Conservation (phyloP, 2,888 invertebrate species). For the Hyppa rectilinea region DNA sequence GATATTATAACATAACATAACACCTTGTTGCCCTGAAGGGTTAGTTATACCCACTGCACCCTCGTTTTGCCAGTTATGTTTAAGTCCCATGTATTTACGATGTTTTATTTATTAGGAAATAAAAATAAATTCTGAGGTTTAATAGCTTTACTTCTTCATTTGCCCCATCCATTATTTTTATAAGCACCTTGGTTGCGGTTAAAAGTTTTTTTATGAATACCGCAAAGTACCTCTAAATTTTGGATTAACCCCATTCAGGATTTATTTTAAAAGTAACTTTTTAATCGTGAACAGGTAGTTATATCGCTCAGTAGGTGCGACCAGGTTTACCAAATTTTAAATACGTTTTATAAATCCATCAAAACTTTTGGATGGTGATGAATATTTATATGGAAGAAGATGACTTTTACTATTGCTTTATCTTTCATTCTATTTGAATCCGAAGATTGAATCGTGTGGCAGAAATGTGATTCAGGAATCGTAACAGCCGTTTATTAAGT, state of each 20-base stretch:
- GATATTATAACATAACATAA: too few species aligned
- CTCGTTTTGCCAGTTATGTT: too few species aligned
- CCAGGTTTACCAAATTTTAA: conserved; percentile 77
- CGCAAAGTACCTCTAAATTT: conserved; percentile 42
- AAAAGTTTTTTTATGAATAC: conserved; percentile 59
- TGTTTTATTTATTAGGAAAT: conserved; percentile 1
- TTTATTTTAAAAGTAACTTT: conserved; percentile 70
- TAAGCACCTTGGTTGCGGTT: conserved; percentile 33
- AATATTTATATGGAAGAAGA: conserved; percentile 76
- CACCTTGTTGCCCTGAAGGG: too few species aligned
- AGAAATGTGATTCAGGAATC: conserved; percentile 43
- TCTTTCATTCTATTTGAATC: conserved; percentile 53
- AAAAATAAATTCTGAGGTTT: conserved; percentile 18
- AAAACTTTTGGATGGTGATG: conserved; percentile 79
- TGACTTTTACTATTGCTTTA: conserved; percentile 67
- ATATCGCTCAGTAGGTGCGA: conserved; percentile 77
- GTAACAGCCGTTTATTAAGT: conserved; percentile 52
- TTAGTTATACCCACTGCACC: too few species aligned
- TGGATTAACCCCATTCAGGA: conserved; percentile 50
- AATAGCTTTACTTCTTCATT: conserved; percentile 32
- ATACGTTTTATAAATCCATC: conserved; percentile 82
- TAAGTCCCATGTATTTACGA: too few species aligned
- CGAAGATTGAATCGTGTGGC: conserved; percentile 37
- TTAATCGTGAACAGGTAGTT: conserved; percentile 64
- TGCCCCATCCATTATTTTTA: conserved; percentile 44